Evolutionary conservation across 2,113 vertebrate species (phyloP).

Genomic region (Protobothrops mucrosquamatus): DNA sequence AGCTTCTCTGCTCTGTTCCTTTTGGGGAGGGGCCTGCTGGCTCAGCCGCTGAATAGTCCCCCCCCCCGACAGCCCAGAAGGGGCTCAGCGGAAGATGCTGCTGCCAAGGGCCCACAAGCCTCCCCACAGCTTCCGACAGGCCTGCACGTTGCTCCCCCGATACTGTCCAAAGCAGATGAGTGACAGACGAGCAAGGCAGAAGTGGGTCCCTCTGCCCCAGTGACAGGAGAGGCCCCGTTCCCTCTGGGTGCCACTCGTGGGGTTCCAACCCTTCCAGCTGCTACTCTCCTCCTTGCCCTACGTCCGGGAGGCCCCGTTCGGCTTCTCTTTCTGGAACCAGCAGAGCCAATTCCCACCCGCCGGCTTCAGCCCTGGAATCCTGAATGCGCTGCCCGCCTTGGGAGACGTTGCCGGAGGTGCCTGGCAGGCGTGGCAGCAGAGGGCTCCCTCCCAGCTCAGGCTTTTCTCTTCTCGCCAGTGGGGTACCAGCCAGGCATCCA

Average conservation of each 20-base stretch:
- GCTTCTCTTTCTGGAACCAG: no score
- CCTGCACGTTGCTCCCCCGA: not conserved
- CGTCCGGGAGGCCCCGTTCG: no score
- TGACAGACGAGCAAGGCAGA: not conserved
- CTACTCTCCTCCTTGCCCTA: no score
- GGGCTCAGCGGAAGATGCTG: not conserved
- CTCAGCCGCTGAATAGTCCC: not conserved
- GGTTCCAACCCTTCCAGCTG: not conserved
- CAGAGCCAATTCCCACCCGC: no score
- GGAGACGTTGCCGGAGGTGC: not conserved
- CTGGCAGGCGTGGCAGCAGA: not conserved
- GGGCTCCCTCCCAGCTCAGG: not conserved
- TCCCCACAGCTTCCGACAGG: not conserved
- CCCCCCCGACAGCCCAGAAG: not conserved
- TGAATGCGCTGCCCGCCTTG: not conserved
- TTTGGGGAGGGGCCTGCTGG: not conserved
- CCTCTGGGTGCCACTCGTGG: not conserved
- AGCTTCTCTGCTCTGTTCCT: not conserved
- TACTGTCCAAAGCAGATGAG: not conserved
- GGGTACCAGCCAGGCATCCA: not conserved
- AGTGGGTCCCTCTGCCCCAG: not conserved
- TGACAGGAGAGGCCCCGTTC: not conserved
- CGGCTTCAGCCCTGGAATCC: not conserved
- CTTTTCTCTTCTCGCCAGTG: not conserved
- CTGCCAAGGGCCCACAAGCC: not conserved